Evolutionary conservation across 2,888 invertebrate species (phyloP).

Genomic region (Colostygia pectinataria): DNA sequence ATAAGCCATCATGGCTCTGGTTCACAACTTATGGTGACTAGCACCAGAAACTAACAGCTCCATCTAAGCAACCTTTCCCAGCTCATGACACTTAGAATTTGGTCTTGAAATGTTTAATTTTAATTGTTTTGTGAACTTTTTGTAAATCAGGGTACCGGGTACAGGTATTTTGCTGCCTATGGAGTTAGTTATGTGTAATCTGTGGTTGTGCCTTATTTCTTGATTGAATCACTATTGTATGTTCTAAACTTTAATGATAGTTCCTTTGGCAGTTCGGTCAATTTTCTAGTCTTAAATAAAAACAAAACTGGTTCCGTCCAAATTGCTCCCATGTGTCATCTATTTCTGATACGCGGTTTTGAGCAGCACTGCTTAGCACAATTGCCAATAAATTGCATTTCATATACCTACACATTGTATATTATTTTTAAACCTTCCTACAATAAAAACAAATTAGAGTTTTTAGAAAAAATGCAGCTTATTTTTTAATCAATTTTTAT

Average conservation of each 20-base stretch:
- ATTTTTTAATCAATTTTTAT: conserved; percentile 77
- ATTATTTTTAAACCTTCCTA: background rate
- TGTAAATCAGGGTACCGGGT: no score
- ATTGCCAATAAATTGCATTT: conserved; percentile 42
- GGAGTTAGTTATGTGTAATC: conserved; percentile 14
- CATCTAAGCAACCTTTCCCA: no score
- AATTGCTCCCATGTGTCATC: conserved; percentile 65
- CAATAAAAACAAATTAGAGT: background rate
- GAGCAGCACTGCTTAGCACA: conserved; percentile 33
- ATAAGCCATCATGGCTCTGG: no score
- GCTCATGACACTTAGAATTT: no score
- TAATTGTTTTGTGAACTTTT: no score
- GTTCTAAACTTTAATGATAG: conserved; percentile 46
- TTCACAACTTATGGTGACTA: no score
- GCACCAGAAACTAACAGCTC: no score
- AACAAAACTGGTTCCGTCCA: conserved; percentile 78
- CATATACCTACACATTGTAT: conserved; percentile 5
- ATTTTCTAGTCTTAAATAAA: conserved; percentile 73
- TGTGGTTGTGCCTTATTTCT: conserved; percentile 76
- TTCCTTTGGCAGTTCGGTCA: conserved; percentile 64
- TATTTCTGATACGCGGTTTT: conserved; percentile 43
- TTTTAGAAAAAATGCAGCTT: conserved; percentile 3
- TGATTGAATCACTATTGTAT: conserved; percentile 46
- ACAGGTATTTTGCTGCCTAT: background rate
- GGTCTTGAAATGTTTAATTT: no score